Conservation (phyloP, 2,888 invertebrate genomes). For the Stenoptilia bipunctidactyla region DNA sequence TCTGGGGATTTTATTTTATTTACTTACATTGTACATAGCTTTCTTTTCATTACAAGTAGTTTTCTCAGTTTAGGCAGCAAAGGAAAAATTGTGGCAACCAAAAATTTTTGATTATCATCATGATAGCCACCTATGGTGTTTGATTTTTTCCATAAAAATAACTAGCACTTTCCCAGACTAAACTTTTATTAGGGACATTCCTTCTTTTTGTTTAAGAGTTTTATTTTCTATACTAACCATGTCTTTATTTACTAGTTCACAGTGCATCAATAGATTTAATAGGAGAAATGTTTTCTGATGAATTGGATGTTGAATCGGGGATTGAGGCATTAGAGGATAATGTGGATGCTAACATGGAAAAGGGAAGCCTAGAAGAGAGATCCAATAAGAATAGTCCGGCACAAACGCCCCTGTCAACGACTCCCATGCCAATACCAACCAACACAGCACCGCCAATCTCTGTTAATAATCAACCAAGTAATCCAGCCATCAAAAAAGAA, state of each 20-base stretch:
- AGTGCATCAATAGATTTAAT: constrained; percentile 36
- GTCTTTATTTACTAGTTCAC: constrained; percentile 25
- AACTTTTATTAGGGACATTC: no score
- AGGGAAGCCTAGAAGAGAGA: background rate
- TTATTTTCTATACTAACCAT: no score
- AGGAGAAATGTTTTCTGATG: constrained; percentile 33
- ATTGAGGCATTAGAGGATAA: constrained; percentile 63
- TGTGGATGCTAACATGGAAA: constrained; percentile 26
- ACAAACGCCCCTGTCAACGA: constrained; percentile 20
- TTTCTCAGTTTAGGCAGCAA: no score
- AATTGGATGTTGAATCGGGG: constrained; percentile 62
- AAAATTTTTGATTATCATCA: no score
- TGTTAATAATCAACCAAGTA: background rate
- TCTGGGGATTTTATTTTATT: no score
- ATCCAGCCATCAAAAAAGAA: background rate
- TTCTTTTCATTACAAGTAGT: no score
- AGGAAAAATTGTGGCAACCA: no score
- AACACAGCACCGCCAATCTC: background rate
- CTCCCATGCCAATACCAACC: background rate
- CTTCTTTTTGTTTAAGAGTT: no score
- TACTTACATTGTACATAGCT: no score
- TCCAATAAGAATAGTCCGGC: constrained; percentile 8
- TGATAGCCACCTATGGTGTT: no score
- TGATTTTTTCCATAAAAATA: no score
- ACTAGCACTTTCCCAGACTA: no score